Conservation (phyloP, 2,797 vertebrate genomes). For the Hozukius guyotensis region DNA sequence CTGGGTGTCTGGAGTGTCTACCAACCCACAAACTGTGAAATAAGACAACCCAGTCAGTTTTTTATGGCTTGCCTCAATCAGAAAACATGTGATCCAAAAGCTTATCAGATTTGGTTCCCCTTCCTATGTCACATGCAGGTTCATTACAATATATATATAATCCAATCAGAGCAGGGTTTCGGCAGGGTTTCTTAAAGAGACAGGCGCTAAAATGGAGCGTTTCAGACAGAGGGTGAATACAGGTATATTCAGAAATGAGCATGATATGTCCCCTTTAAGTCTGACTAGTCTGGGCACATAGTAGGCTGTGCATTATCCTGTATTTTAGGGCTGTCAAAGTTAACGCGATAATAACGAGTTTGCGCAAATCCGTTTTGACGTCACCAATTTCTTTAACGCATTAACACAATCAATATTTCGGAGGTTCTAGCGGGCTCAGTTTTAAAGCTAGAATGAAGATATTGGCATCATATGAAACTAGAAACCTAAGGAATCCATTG, state of each 20-base stretch:
- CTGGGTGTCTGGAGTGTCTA: neutral
- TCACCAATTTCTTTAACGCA: too few relatives aligned
- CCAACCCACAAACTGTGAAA: neutral
- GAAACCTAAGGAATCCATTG: rapidly evolving
- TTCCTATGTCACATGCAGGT: neutral
- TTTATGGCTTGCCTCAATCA: neutral
- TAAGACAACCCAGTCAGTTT: neutral
- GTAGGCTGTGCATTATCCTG: neutral
- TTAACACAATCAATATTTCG: too few relatives aligned
- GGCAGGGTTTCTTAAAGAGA: neutral
- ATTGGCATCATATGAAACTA: too few relatives aligned
- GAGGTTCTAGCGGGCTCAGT: too few relatives aligned
- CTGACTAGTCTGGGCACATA: neutral
- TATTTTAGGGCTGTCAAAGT: too few relatives aligned
- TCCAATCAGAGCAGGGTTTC: neutral
- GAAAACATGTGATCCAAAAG: neutral
- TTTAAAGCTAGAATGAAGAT: too few relatives aligned
- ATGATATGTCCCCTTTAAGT: neutral
- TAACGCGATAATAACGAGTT: too few relatives aligned
- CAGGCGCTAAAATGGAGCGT: neutral
- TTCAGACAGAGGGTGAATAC: neutral
- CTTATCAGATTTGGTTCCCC: neutral
- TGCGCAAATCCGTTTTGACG: too few relatives aligned
- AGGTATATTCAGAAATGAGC: neutral
- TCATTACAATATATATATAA: neutral